phyloP scores from a whole-genome alignment of 35 echinoderm and acorn worm genomes.

The Hemicentrotus pulcherrimus region DNA sequence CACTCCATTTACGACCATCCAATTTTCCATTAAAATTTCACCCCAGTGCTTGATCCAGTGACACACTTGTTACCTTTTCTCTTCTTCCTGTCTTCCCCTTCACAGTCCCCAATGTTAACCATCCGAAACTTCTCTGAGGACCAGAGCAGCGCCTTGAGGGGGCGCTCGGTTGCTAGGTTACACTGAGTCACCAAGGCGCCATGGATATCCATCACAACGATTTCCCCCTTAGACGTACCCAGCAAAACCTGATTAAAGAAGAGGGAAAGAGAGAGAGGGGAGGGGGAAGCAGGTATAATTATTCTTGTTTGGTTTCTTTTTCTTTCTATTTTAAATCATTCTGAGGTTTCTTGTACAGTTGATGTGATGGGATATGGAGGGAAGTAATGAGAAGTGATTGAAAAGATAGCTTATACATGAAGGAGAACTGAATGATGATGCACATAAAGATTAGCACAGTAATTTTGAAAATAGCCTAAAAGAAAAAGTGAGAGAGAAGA shows the following conservation, averaged over 20 bases:
- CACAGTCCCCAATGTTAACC: slow-evolving; percentile 88
- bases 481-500: no score
- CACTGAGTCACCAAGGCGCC: slow-evolving; percentile 90
- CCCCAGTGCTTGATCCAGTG: not conserved
- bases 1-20: not conserved
- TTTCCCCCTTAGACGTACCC: slow-evolving; percentile 89
- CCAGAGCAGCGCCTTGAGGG: slow-evolving; percentile 90
- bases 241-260: slow-evolving; percentile 66
- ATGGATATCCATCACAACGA: slow-evolving; percentile 97
- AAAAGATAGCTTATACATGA: no score
- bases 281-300: not conserved
- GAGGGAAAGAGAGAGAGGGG: not conserved
- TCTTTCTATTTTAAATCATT: no score
- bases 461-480: no score
- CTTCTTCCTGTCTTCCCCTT: slow-evolving; percentile 87
- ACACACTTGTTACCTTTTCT: slow-evolving; percentile 64
- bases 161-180: slow-evolving; percentile 75
- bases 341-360: no score
- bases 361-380: no score
- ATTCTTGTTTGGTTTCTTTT: no score
- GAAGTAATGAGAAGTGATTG: no score
- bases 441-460: no score
- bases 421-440: no score
- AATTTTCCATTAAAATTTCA: no score
- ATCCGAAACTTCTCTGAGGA: slow-evolving; percentile 97